Conservation (phyloP, 2,888 invertebrate genomes). For the Drosophila conformis region DNA sequence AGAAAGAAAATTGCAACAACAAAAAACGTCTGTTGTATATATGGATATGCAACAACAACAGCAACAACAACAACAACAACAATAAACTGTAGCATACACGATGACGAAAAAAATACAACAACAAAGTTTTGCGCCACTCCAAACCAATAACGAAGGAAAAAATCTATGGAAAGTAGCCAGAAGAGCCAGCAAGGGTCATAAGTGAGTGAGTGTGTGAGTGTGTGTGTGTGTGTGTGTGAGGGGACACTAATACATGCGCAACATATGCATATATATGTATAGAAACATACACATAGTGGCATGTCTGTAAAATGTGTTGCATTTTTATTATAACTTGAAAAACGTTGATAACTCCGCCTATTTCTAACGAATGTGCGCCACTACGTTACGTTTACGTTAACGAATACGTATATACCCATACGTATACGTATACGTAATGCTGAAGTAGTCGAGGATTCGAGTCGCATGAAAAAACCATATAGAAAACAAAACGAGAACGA, state of each 20-base stretch:
- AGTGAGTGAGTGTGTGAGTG: slow-evolving; percentile 37
- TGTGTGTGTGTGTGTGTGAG: slow-evolving; percentile 29
- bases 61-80: slow-evolving; percentile 19
- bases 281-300: slow-evolving; percentile 33
- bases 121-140: slow-evolving; percentile 69
- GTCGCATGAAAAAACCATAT: slow-evolving; percentile 17
- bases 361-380: slow-evolving; percentile 77
- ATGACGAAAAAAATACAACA: slow-evolving; percentile 42
- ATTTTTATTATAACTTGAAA: slow-evolving; percentile 84
- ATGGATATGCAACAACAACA: slow-evolving; percentile 36
- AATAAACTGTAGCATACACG: slow-evolving; percentile 26
- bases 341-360: slow-evolving; percentile 84
- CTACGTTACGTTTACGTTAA: slow-evolving; percentile 59
- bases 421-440: slow-evolving; percentile 61
- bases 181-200: slow-evolving; percentile 52
- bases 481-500: slow-evolving; percentile 17
- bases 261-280: slow-evolving; percentile 34
- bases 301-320: slow-evolving; percentile 82
- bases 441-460: slow-evolving; percentile 45
- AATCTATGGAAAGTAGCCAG: slow-evolving; percentile 82
- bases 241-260: slow-evolving; percentile 18
- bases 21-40: slow-evolving; percentile 58
- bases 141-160: slow-evolving; percentile 82
- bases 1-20: slow-evolving; percentile 61
- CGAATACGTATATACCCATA: slow-evolving; percentile 39